Evolutionary conservation across 2,888 invertebrate species (phyloP), one percentile per base, ranked within the genome.

Genomic region (Thereva unica): DNA sequence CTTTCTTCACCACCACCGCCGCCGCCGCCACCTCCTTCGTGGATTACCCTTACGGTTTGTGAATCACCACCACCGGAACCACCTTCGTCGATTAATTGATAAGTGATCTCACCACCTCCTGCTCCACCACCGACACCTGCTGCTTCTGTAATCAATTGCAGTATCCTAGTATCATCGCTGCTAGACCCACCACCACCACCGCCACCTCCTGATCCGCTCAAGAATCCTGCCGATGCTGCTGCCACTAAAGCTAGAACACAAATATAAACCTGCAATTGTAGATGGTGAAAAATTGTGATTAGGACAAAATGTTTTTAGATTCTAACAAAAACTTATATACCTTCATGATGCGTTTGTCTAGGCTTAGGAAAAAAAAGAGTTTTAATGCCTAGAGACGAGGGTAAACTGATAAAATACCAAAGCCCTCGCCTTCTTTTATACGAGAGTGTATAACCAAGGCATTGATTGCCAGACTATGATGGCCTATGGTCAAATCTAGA

Each of bases 391-490:
- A 23, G 10, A 38, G 54, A 23, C 37, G 45, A 35, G 44, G 64
- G 23, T 47, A 54, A 64, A 64, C 64, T 64, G 64, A 64, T 64
- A 54, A 64, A 45, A 38, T n/a, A 45, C 40, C 47, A 47, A 42
- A 55, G 45, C 38, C 54, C 47, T 64, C 44, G 34, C 12, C 45
- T 23, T 64, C 54, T 64, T 64, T 64, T 64, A 64, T 64, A 53
- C 35, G 40, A 41, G 50, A 49, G 12, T 23, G 23, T 23, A 23
- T 23, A 50, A n/a, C 40, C 34, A 9, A 49, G 49, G 37, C 40
- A 38, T 41, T 49, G 50, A n/a, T 23, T 35, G n/a, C 5, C 35
- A 37, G 53, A 61, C 23, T 45, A 49, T 45, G 59, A 49, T 45
- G 59, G 47, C 49, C 45, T 37, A 47, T 23, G 10, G 12, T 47